phyloP scores from a whole-genome alignment of 2,113 vertebrate genomes.

The Chloropsis cyanopogon region DNA sequence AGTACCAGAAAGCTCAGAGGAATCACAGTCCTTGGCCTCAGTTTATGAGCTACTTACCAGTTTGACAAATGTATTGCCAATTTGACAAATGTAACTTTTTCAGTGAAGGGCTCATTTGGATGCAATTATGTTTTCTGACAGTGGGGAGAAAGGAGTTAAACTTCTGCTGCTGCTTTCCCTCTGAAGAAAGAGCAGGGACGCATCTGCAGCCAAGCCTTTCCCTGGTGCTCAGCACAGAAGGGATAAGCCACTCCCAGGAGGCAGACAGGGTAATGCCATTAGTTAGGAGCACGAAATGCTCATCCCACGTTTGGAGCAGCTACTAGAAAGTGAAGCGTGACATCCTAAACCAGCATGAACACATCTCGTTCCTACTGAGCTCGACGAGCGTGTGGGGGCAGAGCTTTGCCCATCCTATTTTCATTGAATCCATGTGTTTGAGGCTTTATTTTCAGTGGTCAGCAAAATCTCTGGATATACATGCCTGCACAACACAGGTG shows the following conservation, averaged over 20 bases:
- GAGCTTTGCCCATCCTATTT: not conserved
- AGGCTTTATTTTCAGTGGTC: not conserved
- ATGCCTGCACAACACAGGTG: not conserved
- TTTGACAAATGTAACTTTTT: not conserved
- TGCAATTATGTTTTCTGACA: not conserved
- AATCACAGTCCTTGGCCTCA: not conserved
- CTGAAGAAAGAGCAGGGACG: not conserved
- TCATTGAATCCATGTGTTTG: not conserved
- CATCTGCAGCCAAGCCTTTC: not conserved
- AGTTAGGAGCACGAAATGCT: not conserved
- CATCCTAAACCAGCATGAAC: not conserved
- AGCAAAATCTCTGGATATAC: not conserved
- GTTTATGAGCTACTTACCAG: not conserved
- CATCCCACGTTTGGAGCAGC: not conserved
- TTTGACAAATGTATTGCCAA: not conserved
- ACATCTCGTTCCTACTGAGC: not conserved
- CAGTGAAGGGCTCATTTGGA: not conserved
- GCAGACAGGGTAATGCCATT: not conserved
- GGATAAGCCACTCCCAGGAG: not conserved
- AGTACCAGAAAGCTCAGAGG: not conserved
- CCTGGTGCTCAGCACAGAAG: not conserved
- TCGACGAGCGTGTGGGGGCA: not conserved
- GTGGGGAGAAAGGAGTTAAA: not conserved
- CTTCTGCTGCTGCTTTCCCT: not conserved
- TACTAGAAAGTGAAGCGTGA: fast-evolving